Evolutionary conservation across 1,140 invertebrate genomes (phyloP).

Genomic region (Megathymus violae): DNA sequence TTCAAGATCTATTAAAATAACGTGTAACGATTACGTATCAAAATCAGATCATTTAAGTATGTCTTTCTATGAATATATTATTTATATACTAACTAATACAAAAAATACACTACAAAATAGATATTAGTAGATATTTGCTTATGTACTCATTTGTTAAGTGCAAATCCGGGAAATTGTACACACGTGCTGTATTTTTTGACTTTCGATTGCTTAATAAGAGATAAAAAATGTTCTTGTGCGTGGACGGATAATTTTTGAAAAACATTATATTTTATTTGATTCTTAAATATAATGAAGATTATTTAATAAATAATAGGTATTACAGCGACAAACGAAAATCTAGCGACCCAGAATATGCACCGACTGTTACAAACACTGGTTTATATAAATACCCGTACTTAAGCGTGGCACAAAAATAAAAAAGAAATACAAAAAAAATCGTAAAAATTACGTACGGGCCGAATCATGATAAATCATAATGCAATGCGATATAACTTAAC

Average conservation of each 20-base stretch:
- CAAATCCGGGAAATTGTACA: constrained; percentile 5
- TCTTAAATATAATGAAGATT: constrained; percentile 16
- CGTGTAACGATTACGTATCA: constrained; percentile 40
- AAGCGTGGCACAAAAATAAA: constrained; percentile 64
- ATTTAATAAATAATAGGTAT: too few species aligned
- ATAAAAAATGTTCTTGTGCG: neutral
- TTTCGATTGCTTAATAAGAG: too few species aligned
- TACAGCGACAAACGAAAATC: constrained; percentile 1
- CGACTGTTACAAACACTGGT: constrained; percentile 46
- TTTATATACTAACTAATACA: too few species aligned
- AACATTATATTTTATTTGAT: constrained; percentile 5
- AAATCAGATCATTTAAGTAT: constrained; percentile 60
- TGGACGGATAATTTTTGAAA: constrained; percentile 22
- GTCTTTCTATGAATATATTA: constrained; percentile 16
- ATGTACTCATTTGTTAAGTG: constrained; percentile 3
- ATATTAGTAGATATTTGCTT: constrained; percentile 8
- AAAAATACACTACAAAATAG: constrained; percentile 10
- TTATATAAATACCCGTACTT: constrained; percentile 70
- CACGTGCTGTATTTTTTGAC: too few species aligned
- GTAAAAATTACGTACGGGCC: constrained; percentile 61
- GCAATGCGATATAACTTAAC: constrained; percentile 22
- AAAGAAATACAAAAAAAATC: constrained; percentile 40
- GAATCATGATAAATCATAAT: constrained; percentile 41
- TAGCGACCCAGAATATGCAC: constrained; percentile 35
- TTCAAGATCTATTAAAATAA: constrained; percentile 47